Conservation (phyloP, 2,888 invertebrate genomes). For the Drosophila eohydei region DNA sequence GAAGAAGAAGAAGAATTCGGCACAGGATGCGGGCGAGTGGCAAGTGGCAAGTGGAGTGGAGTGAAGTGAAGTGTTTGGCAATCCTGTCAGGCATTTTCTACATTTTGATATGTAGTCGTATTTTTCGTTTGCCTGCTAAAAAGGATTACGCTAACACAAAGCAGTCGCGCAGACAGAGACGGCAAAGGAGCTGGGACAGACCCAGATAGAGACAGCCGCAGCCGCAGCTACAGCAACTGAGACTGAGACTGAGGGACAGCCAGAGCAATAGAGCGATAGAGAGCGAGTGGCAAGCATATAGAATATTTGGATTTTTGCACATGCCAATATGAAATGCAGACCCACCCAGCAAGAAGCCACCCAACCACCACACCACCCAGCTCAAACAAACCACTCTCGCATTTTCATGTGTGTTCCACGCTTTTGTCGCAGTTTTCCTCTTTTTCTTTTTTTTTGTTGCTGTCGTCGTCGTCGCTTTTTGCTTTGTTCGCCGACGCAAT, state of each 20-base stretch:
- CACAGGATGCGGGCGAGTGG: constrained; percentile 5
- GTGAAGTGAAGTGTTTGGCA: constrained; percentile 38
- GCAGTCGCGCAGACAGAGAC: constrained; percentile 58
- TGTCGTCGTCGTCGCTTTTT: constrained; percentile 48
- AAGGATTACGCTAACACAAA: constrained; percentile 79
- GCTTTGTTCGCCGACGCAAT: constrained; percentile 74
- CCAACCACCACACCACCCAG: constrained; percentile 13
- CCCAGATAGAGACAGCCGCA: constrained; percentile 8
- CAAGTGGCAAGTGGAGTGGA: constrained; percentile 4
- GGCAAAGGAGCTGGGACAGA: constrained; percentile 25
- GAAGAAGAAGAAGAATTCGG: constrained; percentile 61
- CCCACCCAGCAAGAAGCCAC: constrained; percentile 46
- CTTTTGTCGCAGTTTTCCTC: constrained; percentile 65
- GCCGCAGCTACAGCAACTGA: neutral
- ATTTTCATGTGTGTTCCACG: constrained; percentile 70
- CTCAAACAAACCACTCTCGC: constrained; percentile 24
- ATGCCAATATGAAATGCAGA: constrained; percentile 74
- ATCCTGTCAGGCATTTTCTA: constrained; percentile 78
- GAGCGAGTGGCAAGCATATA: constrained; percentile 50
- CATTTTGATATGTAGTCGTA: constrained; percentile 73
- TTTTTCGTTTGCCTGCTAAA: constrained; percentile 67
- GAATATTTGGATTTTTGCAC: constrained; percentile 78
- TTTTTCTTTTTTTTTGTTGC: constrained; percentile 27
- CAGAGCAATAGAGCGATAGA: constrained; percentile 10
- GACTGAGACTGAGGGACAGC: neutral